phyloP scores from a whole-genome alignment of 2,797 vertebrate species.

The Aphelocoma californica region DNA sequence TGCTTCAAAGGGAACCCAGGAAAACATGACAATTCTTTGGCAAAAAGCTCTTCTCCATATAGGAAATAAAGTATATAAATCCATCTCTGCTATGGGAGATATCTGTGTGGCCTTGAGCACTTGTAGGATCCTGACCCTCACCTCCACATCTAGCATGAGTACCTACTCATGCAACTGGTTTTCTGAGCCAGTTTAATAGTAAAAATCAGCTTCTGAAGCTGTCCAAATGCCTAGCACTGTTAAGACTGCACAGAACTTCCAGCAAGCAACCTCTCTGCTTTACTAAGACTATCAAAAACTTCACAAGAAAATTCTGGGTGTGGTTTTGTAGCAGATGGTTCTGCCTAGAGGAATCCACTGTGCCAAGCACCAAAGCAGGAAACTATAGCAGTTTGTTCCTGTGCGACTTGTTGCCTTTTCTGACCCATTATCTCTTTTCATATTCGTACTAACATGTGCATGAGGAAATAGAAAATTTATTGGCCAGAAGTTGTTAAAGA shows the following conservation, averaged over 20 bases:
- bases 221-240: neutral
- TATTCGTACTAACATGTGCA: constrained; percentile 21
- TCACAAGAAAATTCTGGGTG: neutral
- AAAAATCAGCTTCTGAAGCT: neutral
- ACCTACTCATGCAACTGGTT: neutral
- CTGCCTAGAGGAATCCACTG: neutral
- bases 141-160: neutral
- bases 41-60: neutral
- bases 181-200: neutral
- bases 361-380: neutral
- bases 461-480: constrained; percentile 13
- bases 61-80: neutral
- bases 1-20: neutral
- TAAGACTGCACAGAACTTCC: neutral
- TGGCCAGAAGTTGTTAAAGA: neutral
- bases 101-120: neutral
- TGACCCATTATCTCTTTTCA: neutral
- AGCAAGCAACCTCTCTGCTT: neutral
- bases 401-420: neutral
- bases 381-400: neutral
- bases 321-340: neutral
- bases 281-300: neutral
- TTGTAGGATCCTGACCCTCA: neutral
- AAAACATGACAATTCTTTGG: neutral
- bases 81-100: neutral